Percentiles rank a stretch among this genome's conserved stretches.
Evolutionary conservation across 2,113 vertebrate genomes (phyloP).

Genomic region (Sialia sialis): DNA sequence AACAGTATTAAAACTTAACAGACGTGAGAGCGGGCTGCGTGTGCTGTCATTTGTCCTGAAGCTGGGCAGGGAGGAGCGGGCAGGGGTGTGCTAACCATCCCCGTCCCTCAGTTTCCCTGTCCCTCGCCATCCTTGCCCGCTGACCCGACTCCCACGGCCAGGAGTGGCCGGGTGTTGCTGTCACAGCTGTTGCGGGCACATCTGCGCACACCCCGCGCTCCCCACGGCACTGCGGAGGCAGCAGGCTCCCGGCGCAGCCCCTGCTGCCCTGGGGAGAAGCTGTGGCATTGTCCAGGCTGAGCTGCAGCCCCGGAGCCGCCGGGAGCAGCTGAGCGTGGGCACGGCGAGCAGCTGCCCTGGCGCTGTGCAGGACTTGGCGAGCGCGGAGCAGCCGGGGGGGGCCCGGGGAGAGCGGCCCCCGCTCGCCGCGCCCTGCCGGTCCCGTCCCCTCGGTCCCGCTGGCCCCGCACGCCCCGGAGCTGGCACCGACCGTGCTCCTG

Average conservation of each 20-base stretch:
- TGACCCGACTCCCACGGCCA: rapidly evolving
- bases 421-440: not conserved
- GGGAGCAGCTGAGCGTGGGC: constrained; percentile 2
- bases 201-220: rapidly evolving
- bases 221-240: not conserved
- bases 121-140: rapidly evolving
- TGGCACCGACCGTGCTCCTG: rapidly evolving
- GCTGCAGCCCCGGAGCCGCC: not conserved
- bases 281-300: not conserved
- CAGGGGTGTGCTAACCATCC: not conserved
- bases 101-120: not conserved
- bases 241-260: not conserved
- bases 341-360: not conserved
- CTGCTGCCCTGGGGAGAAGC: not conserved
- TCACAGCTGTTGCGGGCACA: not conserved
- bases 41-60: not conserved
- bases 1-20: constrained; percentile 46
- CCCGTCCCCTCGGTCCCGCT: not conserved
- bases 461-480: rapidly evolving
- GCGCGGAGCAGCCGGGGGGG: not conserved
- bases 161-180: not conserved
- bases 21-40: rapidly evolving
- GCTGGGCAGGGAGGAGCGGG: not conserved
- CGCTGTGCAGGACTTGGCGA: not conserved
- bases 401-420: not conserved